These are phyloP conservation scores for Sesamia inferens DNA, from an alignment of 2,888 invertebrate species.

Conservation along the genomic window DNA sequence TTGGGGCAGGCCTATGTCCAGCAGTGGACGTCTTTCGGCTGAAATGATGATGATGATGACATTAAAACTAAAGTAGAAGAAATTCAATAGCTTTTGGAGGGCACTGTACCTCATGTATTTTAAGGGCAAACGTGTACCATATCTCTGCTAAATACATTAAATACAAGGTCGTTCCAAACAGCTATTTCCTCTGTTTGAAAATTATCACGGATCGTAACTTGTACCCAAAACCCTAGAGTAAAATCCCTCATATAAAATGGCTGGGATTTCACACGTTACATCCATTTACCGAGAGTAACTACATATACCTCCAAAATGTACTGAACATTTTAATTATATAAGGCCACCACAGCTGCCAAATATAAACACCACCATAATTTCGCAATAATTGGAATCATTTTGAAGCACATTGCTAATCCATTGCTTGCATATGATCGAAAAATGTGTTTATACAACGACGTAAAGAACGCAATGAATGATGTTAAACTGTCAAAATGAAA, in stretches of 20 bases:
- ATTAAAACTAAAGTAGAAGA: not conserved
- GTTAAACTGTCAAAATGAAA: too few relatives aligned
- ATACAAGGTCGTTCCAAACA: constrained; percentile 12
- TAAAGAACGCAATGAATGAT: too few relatives aligned
- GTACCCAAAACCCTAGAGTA: constrained; percentile 15
- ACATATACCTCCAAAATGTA: constrained; percentile 29
- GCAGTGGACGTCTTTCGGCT: too few relatives aligned
- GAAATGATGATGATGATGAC: too few relatives aligned
- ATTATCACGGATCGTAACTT: constrained; percentile 31
- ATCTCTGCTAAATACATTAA: not conserved
- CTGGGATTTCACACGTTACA: constrained; percentile 14
- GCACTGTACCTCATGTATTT: not conserved
- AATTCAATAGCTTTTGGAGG: not conserved
- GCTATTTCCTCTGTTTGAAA: constrained; percentile 10
- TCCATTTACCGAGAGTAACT: constrained; percentile 13
- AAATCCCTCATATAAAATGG: constrained; percentile 29
- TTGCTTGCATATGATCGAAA: too few relatives aligned
- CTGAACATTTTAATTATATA: constrained; percentile 29
- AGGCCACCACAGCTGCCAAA: not conserved
- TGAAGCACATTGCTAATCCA: too few relatives aligned
- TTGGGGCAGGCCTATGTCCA: too few relatives aligned
- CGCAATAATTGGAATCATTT: too few relatives aligned
- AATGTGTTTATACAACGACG: too few relatives aligned
- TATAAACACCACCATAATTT: constrained; percentile 10
- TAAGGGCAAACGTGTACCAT: not conserved